Evolutionary conservation across 2,113 vertebrate species (phyloP), one percentile per base, ranked within the genome.

Genomic region (Ceratotherium simum): DNA sequence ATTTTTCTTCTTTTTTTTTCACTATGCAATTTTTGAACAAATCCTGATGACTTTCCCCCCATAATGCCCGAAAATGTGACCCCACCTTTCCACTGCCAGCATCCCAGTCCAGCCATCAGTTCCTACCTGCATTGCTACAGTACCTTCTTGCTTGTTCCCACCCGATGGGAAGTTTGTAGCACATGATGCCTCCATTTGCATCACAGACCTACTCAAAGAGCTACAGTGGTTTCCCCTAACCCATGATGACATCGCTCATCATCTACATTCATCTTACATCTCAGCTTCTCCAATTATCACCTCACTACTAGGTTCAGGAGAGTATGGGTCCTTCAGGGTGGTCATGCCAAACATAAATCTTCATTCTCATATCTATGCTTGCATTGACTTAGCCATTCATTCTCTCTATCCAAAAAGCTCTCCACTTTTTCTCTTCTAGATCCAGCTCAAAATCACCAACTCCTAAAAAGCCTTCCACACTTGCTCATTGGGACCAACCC

Each of bases 141-240:
- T 0, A 27, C 48, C 60, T 10, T 42, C 64, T 20, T 0, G n/a
- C 46, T 21, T 6, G 0, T 10, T 14, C 39, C 25, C 9, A 9
- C 0, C 12, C 8, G 16, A 27, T 2, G 46, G 23, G 11, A 33
- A 48, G 46, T 31, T 0, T 2, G 17, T 48, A 58, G 23, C 29
- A 33, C 8, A 0, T 1, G 62, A 13, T 4, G 17, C 18, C 62
- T 54, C 33, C 1, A 0, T 8, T 2, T 1, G 2, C 8, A 2
- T 60, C 48, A 6, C 1, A 39, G 65, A 27, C 3, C 12, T 2
- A 23, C 54, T 31, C 14, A 6, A 7, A 64, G 23, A 91, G 13
- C 64, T 4, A 0, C 7, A 1, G 20, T 1, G 17, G 31, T 13
- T 29, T 12, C 27, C 67, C 25, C 54, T 25, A 7, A n/a, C 18